Evolutionary conservation across 2,888 invertebrate species (phyloP).

Genomic region (Pyralis farinalis): DNA sequence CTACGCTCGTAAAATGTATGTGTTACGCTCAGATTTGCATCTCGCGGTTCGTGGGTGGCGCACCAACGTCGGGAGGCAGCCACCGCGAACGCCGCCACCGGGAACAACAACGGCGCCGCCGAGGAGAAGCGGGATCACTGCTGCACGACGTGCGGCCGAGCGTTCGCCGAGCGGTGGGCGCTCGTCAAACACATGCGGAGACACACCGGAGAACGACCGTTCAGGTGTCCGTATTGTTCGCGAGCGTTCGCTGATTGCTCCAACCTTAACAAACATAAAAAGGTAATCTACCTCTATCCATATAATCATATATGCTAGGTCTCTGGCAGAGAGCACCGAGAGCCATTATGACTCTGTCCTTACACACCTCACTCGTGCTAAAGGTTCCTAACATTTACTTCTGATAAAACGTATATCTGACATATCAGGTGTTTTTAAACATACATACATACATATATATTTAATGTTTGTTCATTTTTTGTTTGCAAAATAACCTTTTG

Average conservation of each 20-base stretch:
- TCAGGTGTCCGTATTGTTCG: conserved; percentile 84
- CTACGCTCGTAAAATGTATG: no score
- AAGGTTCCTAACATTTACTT: no score
- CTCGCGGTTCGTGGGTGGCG: conserved; percentile 82
- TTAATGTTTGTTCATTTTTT: no score
- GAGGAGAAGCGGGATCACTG: conserved; percentile 83
- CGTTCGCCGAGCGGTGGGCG: conserved; percentile 84
- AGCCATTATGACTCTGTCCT: no score
- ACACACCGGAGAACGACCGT: conserved; percentile 86
- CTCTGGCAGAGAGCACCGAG: no score
- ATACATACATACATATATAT: no score
- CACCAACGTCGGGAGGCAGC: conserved; percentile 79
- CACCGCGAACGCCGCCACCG: conserved; percentile 51
- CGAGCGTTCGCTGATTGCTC: conserved; percentile 89
- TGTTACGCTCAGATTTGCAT: conserved; percentile 8
- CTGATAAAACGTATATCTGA: no score
- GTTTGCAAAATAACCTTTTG: no score
- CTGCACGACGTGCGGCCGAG: conserved; percentile 80
- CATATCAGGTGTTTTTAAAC: no score
- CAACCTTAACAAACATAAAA: conserved; percentile 86
- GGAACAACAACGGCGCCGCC: conserved; percentile 83
- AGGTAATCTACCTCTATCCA: no score
- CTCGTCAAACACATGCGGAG: conserved; percentile 83
- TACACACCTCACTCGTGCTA: no score
- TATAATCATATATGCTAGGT: no score